Evolutionary conservation across 2,888 invertebrate genomes (phyloP).

Genomic region (Ceraclea dissimilis): DNA sequence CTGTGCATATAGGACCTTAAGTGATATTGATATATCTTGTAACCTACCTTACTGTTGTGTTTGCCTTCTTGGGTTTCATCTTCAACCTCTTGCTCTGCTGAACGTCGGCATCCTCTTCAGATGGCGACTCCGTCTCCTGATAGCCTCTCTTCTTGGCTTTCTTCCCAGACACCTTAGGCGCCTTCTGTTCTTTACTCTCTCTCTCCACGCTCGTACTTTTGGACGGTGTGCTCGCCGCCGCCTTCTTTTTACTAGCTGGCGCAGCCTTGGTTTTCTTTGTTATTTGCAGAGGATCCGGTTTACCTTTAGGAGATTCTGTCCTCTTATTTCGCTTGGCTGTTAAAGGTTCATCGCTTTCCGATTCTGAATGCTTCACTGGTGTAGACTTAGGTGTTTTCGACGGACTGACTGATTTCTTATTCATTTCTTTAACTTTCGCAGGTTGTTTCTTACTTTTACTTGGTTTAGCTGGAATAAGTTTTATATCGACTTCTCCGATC

Average conservation of each 20-base stretch:
- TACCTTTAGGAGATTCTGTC: constrained; percentile 15
- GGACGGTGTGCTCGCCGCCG: constrained; percentile 31
- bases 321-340: constrained; percentile 9
- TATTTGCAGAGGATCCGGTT: constrained; percentile 28
- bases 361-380: constrained; percentile 12
- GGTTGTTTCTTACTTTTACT: constrained; percentile 41
- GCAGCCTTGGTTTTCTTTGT: constrained; percentile 28
- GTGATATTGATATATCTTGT: not conserved
- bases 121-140: constrained; percentile 44
- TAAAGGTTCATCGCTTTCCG: constrained; percentile 16
- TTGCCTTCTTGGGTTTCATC: constrained; percentile 44
- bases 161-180: constrained; percentile 31
- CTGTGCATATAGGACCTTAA: too few species aligned
- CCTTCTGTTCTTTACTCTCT: constrained; percentile 36
- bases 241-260: constrained; percentile 27
- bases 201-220: constrained; percentile 31
- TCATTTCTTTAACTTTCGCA: constrained; percentile 7
- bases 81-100: constrained; percentile 41
- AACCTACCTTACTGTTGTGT: constrained; percentile 17
- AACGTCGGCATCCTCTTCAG: constrained; percentile 43
- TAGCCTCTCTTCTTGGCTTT: constrained; percentile 38
- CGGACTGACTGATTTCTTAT: constrained; percentile 27
- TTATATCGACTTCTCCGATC: constrained; percentile 16
- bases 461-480: constrained; percentile 32
- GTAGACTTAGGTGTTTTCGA: constrained; percentile 11